Evolutionary conservation across 1,140 invertebrate species (phyloP).

Genomic region (Ylistrum balloti): DNA sequence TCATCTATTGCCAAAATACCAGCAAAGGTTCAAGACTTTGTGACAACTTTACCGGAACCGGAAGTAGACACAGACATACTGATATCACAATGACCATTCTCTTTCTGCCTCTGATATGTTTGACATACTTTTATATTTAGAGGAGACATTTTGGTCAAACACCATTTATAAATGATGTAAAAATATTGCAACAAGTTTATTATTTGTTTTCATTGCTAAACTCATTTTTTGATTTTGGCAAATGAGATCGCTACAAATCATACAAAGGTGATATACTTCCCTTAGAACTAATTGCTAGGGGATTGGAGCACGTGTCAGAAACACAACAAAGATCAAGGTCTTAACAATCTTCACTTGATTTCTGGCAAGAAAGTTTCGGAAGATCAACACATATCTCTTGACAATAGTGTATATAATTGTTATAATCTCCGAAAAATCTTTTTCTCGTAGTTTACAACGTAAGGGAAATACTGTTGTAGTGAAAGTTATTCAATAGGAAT

Average conservation of each 20-base stretch:
- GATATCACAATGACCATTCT: neutral
- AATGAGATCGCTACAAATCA: neutral
- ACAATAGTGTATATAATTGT: neutral
- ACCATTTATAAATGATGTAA: neutral
- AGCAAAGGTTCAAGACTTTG: neutral
- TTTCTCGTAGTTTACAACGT: neutral
- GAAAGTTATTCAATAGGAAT: neutral
- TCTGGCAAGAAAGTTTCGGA: neutral
- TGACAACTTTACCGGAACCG: neutral
- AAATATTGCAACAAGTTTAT: slow-evolving; percentile 15
- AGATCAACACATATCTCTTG: neutral
- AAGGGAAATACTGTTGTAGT: neutral
- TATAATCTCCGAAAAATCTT: neutral
- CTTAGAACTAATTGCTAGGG: neutral
- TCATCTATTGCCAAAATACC: neutral
- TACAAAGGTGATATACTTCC: neutral
- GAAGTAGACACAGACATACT: neutral
- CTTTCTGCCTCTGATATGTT: neutral
- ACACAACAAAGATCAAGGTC: neutral
- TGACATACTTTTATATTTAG: neutral
- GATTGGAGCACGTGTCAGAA: neutral
- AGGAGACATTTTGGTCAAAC: neutral
- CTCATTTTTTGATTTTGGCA: neutral
- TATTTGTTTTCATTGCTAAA: neutral
- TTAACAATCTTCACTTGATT: neutral